These are phyloP conservation scores for Marcusenius ussheri DNA, from an alignment of 2,113 vertebrate genomes.

Conservation along the genomic window DNA sequence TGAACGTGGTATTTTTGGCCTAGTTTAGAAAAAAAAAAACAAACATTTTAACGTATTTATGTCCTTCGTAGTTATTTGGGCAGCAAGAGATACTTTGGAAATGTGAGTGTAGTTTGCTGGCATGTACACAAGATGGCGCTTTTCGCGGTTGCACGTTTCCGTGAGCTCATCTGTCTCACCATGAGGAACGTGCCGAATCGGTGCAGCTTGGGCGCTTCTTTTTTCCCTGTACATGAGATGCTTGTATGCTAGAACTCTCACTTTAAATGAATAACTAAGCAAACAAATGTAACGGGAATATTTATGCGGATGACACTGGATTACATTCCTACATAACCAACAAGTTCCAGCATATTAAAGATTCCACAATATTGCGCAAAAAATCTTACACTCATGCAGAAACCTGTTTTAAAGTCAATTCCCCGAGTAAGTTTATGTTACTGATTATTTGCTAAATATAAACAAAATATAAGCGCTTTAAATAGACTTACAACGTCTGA, in stretches of 20 bases:
- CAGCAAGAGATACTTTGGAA: neutral
- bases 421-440: neutral
- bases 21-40: neutral
- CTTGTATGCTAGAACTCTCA: neutral
- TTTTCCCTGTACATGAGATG: neutral
- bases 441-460: neutral
- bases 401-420: neutral
- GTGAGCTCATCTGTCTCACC: neutral
- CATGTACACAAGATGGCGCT: neutral
- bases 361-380: neutral
- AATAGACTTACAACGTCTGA: neutral
- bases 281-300: neutral
- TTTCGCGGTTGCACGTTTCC: neutral
- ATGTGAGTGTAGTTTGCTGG: neutral
- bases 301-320: neutral
- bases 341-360: neutral
- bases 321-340: neutral
- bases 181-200: slow-evolving; percentile 9
- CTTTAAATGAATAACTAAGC: neutral
- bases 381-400: neutral
- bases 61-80: neutral
- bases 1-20: neutral
- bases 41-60: neutral
- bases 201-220: neutral
- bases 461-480: neutral